phyloP scores from a whole-genome alignment of 2,113 vertebrate genomes.

The Sorex fumeus region DNA sequence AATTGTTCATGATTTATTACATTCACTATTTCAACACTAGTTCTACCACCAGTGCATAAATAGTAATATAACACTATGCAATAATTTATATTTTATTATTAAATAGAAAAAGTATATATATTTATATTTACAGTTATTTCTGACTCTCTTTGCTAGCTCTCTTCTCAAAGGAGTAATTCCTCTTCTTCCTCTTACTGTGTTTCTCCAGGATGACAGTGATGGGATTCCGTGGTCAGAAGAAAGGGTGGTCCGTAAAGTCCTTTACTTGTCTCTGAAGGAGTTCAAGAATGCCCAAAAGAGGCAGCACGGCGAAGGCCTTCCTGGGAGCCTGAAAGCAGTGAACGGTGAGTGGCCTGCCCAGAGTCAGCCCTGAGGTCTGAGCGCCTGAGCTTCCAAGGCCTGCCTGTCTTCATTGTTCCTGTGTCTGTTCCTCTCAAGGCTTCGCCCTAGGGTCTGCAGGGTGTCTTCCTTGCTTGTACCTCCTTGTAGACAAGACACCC shows the following conservation, averaged over 20 bases:
- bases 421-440: not conserved
- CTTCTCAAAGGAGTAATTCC: slow-evolving; percentile 10
- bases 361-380: too few relatives aligned
- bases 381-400: not conserved
- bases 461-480: not conserved
- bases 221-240: slow-evolving; percentile 99
- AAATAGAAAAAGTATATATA: too few relatives aligned
- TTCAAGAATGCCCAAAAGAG: slow-evolving; percentile 99
- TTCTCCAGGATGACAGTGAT: slow-evolving; percentile 97
- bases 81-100: too few relatives aligned
- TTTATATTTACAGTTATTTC: not conserved
- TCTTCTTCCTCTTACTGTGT: slow-evolving; percentile 54
- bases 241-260: slow-evolving; percentile 98
- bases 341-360: slow-evolving; percentile 90
- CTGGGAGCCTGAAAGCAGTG: slow-evolving; percentile 92
- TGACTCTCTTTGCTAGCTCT: not conserved
- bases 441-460: not conserved
- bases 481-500: not conserved
- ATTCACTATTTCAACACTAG: too few relatives aligned
- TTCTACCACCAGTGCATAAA: too few relatives aligned
- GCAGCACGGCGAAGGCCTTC: slow-evolving; percentile 93
- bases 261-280: slow-evolving; percentile 99
- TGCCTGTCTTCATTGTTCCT: not conserved
- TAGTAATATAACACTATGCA: too few relatives aligned
- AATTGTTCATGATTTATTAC: too few relatives aligned